Conservation (phyloP, 1,140 invertebrate genomes). For the Magallana angulata region DNA sequence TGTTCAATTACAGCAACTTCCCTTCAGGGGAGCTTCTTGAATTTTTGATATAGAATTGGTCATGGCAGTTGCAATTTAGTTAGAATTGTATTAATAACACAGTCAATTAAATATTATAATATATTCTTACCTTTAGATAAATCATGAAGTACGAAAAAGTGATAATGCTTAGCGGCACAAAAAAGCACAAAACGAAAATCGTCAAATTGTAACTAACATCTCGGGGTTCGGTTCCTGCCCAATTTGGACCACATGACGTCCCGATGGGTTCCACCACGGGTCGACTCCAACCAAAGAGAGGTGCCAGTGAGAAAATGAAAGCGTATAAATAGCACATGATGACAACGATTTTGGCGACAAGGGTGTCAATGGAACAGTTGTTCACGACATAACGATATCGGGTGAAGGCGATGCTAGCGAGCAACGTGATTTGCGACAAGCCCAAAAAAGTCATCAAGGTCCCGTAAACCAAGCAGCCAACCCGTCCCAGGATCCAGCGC, state of each 20-base stretch:
- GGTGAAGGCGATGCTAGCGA: background rate
- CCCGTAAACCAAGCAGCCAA: background rate
- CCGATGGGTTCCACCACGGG: background rate
- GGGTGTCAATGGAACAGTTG: background rate
- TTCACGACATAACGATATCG: background rate
- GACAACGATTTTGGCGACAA: background rate
- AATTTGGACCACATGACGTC: constrained; percentile 12
- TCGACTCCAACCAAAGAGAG: background rate
- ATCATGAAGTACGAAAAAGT: background rate
- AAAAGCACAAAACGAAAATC: background rate
- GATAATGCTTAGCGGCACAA: background rate
- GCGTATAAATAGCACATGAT: background rate
- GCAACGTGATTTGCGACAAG: background rate
- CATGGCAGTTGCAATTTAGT: no score
- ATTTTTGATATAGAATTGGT: no score
- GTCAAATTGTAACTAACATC: background rate
- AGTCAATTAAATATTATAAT: no score
- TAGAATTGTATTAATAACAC: no score
- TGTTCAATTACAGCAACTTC: no score
- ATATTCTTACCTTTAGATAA: background rate
- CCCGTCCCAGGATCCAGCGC: background rate
- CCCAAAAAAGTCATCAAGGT: constrained; percentile 6
- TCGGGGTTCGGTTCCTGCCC: background rate
- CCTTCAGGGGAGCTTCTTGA: no score
- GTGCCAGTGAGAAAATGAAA: background rate